Evolutionary conservation across 2,797 vertebrate species (phyloP), one percentile per base, ranked within the genome.

Genomic region (Bradypodion ventrale): DNA sequence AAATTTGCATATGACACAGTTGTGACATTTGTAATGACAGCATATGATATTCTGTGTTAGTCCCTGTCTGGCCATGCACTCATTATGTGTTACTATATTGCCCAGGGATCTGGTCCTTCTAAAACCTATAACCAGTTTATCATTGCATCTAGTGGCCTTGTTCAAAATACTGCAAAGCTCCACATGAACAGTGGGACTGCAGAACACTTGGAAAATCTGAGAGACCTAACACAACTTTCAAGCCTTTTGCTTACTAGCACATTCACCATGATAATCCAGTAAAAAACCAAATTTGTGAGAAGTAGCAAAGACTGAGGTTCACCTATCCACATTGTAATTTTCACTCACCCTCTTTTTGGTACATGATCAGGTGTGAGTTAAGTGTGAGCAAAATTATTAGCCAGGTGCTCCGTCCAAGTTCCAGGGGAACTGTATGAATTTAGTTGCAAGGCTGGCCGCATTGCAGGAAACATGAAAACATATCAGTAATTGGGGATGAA

Each of bases 291-390:
- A 37, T 32, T 35, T 82, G 23, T 12, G 49, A 40, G 5, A n/a
- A 49, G 59, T n/a, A 74, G 59, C 21, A 25, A 75, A 75, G 65
- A 75, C 13, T 62, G 49, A 75, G 60, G 40, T 49, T 44, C 60
- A 49, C 42, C 80, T 52, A 59, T 35, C 44, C 40, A 49, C 23
- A n/a, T 29, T 37, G 59, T 29, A 75, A 13, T 8, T 37, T 23
- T 32, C 44, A 40, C 10, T 5, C 76, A 35, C 49, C 32, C 35
- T 15, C 49, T 65, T 74, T 63, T 75, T 75, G 72, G 75, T 46
- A 82, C 65, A 75, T 65, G 72, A 82, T 72, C 49, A 82, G 25
- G 60, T 82, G 80, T 75, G 72, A 49, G 80, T 32, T 82, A 42
- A 56, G 12, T 56, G 19, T 56, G 52, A 56, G n/a, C 60, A 65